A percentile compares a stretch with the other conserved stretches of the same genome.
Evolutionary conservation across 2,888 invertebrate genomes (phyloP).

Genomic region (Rhorus exstirpatorius): DNA sequence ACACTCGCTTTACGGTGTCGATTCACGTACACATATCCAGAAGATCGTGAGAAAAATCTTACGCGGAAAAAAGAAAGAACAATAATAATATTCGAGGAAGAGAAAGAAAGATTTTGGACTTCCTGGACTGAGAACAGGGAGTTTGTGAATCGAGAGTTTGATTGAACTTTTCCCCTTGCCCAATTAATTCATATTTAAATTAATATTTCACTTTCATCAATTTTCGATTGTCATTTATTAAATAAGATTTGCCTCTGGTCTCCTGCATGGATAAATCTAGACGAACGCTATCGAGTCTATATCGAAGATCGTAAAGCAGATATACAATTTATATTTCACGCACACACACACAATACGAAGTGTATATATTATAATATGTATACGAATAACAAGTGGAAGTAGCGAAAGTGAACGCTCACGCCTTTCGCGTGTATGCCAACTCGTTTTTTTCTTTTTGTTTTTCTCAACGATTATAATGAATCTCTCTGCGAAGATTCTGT

Average conservation of each 20-base stretch:
- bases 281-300: neutral
- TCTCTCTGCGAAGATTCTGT: constrained; percentile 4
- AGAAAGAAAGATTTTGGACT: constrained; percentile 4
- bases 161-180: constrained; percentile 50
- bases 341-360: neutral
- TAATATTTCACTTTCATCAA: no score
- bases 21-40: neutral
- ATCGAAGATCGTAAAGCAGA: constrained; percentile 15
- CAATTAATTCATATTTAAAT: constrained; percentile 41
- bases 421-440: constrained; percentile 43
- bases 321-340: constrained; percentile 38
- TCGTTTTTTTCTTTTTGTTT: constrained; percentile 27
- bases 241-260: constrained; percentile 38
- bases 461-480: constrained; percentile 42
- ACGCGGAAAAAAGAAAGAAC: constrained; percentile 29
- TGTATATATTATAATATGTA: neutral
- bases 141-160: constrained; percentile 12
- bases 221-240: no score
- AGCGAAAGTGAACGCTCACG: constrained; percentile 63
- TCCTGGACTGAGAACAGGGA: neutral
- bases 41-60: constrained; percentile 52
- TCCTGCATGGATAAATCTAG: neutral
- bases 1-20: constrained; percentile 13
- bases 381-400: neutral
- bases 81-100: constrained; percentile 33